Base-by-base conservation (phyloP, 1,140 invertebrate species). In the Brachionus koreanus region DNA sequence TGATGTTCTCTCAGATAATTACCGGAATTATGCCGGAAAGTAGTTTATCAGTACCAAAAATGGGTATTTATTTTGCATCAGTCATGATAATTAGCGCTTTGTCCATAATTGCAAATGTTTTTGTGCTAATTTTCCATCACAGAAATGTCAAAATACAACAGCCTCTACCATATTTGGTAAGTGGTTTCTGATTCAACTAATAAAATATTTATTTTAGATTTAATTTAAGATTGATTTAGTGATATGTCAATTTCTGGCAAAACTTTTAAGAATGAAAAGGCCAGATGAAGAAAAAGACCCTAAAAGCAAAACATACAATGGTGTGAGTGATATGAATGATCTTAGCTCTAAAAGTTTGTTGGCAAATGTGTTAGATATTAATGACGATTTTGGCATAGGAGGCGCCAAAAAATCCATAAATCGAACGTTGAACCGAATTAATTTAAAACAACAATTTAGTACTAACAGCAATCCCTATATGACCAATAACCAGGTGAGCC, bases 31-130 rank as follows among this genome's bases (percentile, higher is more conserved):
- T 97, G 91, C 97, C 96, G 88, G 94, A 95, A 91, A 97, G 95
- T 87, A 96, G 95, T 88, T 95, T 98, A 88, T 95, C 96, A 87
- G 92, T 98, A 88, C 95, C 96, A 88, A 91, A 98, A 88, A 95
- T 98, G 93, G 96, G 95, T 16, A 57, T 97, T 83, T 99, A 99
- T 91, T 99, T 99, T 91, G 98, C 97, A 90, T 98, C 95, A 91
- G 98, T 99, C 89, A 99, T 99, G 97, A 96, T 98, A 89, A 98
- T 99, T 95, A 97, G 98, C 88, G 96, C 96, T 85, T 95, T 96
- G 86, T 98, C 96, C 83, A 96, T 99, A 86, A 95, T 98, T 86
- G 96, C 96, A 88, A 98, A 97, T 82, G 97, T 99, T 85, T 92
- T 98, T 86, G 98, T 99, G 86, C 92, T 99, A 85, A 99, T 98